Base-by-base conservation (phyloP, 2,888 invertebrate species). In the Leptinotarsa haldemani region DNA sequence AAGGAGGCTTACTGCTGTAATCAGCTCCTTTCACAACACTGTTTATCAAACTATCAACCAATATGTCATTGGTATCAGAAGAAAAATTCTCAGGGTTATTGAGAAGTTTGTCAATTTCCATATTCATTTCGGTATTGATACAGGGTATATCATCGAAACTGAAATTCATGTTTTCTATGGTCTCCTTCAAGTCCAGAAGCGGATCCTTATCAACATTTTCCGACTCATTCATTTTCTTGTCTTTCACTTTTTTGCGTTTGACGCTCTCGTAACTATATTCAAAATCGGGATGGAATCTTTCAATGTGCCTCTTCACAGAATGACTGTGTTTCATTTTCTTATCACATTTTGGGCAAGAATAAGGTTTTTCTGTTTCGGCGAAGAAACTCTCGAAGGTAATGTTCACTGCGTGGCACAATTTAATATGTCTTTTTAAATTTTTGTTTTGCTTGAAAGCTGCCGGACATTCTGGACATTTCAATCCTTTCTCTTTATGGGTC, bases 291-390 rank as follows among this genome's bases (percentile, higher is more conserved):
- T 88, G 88, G 20, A 78, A 79, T 52, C 77, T 81, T 63, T 81
- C 82, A 20, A 87, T 78, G 79, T 88, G 88, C 25, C 86, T 80
- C 65, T 81, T 76, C 25, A 88, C 74, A 7, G 87, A 88, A 76
- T 84, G 83, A 52, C 81, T 82, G 48, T 85, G 76, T 80, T 88
- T 87, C 66, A 88, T 82, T 48, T 81, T 81, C 53, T 82, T 84
- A 12, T 82, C 75, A 74, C 88, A 88, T 63, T 84, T 79, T 5
- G 84, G 84, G 78, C 87, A 87, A 13, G 80, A 71, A 67, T 77
- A 79, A 22, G 69, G 63, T 71, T 76, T 65, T 61, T 75, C 65
- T 30, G 25, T 65, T n/a, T 72, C 46, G 3, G 65, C 40, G 22
- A 65, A 3, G 5, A 50, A 16, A 40, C 50, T 67, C 25, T 71